Percentiles rank a stretch among this genome's conserved stretches.
Conservation (phyloP, 1,140 invertebrate genomes). For the Sycophaga agraensis region DNA sequence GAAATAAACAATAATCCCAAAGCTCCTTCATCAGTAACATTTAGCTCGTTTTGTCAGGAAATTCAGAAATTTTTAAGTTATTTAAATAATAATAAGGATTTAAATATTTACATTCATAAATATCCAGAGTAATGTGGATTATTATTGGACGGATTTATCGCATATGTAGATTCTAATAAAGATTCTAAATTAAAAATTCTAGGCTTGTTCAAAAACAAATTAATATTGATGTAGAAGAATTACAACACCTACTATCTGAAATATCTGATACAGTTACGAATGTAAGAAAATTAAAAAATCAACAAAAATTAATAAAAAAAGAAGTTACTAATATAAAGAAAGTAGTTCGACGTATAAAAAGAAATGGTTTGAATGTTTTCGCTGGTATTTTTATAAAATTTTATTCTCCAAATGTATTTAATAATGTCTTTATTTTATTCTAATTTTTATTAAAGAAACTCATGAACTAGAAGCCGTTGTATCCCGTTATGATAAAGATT, state of each 20-base stretch:
- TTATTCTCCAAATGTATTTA: no score
- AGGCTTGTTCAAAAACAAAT: slow-evolving; percentile 38
- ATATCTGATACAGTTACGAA: slow-evolving; percentile 36
- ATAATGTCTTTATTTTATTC: not conserved
- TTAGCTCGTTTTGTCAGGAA: slow-evolving; percentile 30
- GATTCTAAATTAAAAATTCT: not conserved
- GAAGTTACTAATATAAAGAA: slow-evolving; percentile 38
- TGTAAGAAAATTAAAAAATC: slow-evolving; percentile 41
- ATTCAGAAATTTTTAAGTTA: slow-evolving; percentile 36
- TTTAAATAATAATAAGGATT: slow-evolving; percentile 32
- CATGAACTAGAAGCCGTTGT: slow-evolving; percentile 45
- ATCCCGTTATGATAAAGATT: slow-evolving; percentile 40
- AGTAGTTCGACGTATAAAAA: slow-evolving; percentile 39
- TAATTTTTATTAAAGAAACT: slow-evolving; percentile 36
- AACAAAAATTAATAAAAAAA: slow-evolving; percentile 40
- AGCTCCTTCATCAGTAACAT: not conserved
- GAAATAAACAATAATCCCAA: not conserved
- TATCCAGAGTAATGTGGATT: slow-evolving; percentile 43
- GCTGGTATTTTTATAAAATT: not conserved
- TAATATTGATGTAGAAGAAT: slow-evolving; percentile 38
- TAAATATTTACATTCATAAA: slow-evolving; percentile 33
- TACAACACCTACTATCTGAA: slow-evolving; percentile 42
- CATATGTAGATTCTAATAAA: no score
- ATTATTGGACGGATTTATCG: no score
- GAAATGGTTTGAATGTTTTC: slow-evolving; percentile 39